Evolutionary conservation across 2,113 vertebrate genomes (phyloP), one percentile per base, ranked within the genome.

Genomic region (Myiozetetes cayanensis): DNA sequence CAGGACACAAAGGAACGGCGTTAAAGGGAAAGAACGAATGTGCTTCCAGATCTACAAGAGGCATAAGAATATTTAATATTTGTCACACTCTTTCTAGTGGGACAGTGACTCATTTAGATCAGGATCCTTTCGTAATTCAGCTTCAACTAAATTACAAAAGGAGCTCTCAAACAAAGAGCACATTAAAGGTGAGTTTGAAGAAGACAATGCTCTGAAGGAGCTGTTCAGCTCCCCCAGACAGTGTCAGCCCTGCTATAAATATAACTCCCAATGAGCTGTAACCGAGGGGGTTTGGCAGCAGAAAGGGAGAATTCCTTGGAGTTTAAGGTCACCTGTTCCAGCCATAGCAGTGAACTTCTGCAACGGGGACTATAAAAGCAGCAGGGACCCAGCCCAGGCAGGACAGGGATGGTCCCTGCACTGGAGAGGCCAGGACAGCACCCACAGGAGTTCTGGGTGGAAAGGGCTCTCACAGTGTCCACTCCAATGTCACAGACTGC

Each of bases 101-200:
- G 83, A 82, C 52, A 31, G 83, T 95, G 93, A 96, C 92, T 96
- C 88, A 95, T 84, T 96, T 85, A 83, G 93, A 96, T 84, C 90
- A 85, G 56, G 76, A 92, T 81, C 63, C 73, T 93, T 93, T 94
- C 93, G 92, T 53, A 94, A 78, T 46, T 84, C 90, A 85, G 58
- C 65, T 92, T 56, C 93, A 61, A 86, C 33, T 17, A 86, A 74
- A 86, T 87, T 41, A 92, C 52, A 86, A 95, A 90, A 85, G 78
- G 67, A 88, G 53, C 63, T 74, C 85, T 93, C 82, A 74, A 70
- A 80, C 46, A 87, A 95, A 90, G 79, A 83, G 44, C 47, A 52
- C 79, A 44, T 41, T 63, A 30, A 95, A 92, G 85, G 50, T 5
- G 46, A 75, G 67, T 52, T 75, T 88, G n/a, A 90, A 74, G 94